phyloP scores from a whole-genome alignment of 2,888 invertebrate genomes.

The Hydriomena furcata region DNA sequence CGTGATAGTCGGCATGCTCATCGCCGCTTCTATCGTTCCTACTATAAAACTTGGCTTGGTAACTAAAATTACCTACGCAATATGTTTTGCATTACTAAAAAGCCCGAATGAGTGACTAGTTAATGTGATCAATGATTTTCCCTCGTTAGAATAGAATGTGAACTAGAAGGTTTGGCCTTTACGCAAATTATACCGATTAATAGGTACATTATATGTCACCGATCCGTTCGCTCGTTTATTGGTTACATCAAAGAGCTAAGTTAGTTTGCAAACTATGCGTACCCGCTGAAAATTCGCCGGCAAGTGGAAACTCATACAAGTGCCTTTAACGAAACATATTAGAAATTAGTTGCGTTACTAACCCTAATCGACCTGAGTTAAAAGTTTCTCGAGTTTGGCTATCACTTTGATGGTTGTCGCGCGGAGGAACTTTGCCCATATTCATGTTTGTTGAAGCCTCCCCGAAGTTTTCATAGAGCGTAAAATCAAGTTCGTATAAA shows the following conservation, averaged over 20 bases:
- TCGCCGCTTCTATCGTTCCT: too few relatives aligned
- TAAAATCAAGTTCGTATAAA: too few relatives aligned
- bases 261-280: slow-evolving; percentile 65
- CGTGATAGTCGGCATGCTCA: too few relatives aligned
- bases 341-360: slow-evolving; percentile 74
- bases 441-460: slow-evolving; percentile 11
- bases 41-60: too few relatives aligned
- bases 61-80: too few relatives aligned
- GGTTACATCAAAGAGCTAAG: slow-evolving; percentile 64
- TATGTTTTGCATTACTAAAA: background rate
- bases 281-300: slow-evolving; percentile 58
- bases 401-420: slow-evolving; percentile 60
- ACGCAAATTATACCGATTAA: slow-evolving; percentile 20
- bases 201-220: slow-evolving; percentile 32
- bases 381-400: slow-evolving; percentile 65
- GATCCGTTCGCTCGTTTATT: slow-evolving; percentile 44
- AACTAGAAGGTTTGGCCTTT: background rate
- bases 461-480: background rate
- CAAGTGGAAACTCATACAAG: slow-evolving; percentile 63
- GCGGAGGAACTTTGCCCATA: slow-evolving; percentile 39
- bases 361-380: slow-evolving; percentile 64
- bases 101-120: background rate
- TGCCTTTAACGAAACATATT: slow-evolving; percentile 77
- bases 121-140: background rate
- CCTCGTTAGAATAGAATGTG: background rate